These are phyloP conservation scores for Oncorhynchus mykiss DNA, from an alignment of 2,113 vertebrate genomes.

Conservation along the genomic window DNA sequence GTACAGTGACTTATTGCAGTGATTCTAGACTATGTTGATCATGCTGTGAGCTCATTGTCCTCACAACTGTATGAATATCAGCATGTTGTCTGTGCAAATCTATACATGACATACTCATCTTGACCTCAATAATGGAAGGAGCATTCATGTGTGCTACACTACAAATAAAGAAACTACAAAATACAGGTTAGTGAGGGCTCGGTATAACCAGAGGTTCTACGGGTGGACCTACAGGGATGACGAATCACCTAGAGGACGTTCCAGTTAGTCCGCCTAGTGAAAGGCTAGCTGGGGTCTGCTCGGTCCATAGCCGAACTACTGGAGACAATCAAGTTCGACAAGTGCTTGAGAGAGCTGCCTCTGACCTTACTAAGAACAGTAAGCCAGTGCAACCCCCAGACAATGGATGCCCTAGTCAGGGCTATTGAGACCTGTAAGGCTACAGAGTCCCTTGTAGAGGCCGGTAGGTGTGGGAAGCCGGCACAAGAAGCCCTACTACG, in stretches of 20 bases:
- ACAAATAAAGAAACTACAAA: no score
- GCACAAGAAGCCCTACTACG: neutral
- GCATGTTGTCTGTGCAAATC: no score
- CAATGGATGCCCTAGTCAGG: neutral
- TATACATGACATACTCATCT: no score
- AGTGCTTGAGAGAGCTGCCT: neutral
- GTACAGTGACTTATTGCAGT: no score
- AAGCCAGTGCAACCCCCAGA: neutral
- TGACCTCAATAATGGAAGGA: no score
- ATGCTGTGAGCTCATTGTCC: no score
- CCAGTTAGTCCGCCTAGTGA: neutral
- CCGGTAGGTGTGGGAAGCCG: neutral
- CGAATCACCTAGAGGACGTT: neutral
- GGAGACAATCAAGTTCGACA: neutral
- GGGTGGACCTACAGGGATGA: neutral
- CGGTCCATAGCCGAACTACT: neutral
- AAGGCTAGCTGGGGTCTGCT: neutral
- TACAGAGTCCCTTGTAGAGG: neutral
- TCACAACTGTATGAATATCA: no score
- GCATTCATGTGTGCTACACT: no score
- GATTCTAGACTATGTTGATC: no score
- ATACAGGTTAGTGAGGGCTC: neutral
- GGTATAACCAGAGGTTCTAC: neutral
- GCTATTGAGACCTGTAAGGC: neutral
- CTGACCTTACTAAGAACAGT: neutral